These are phyloP conservation scores for Aphaenogaster ashmeadi DNA, from an alignment of 1,140 invertebrate genomes.

Conservation along the genomic window DNA sequence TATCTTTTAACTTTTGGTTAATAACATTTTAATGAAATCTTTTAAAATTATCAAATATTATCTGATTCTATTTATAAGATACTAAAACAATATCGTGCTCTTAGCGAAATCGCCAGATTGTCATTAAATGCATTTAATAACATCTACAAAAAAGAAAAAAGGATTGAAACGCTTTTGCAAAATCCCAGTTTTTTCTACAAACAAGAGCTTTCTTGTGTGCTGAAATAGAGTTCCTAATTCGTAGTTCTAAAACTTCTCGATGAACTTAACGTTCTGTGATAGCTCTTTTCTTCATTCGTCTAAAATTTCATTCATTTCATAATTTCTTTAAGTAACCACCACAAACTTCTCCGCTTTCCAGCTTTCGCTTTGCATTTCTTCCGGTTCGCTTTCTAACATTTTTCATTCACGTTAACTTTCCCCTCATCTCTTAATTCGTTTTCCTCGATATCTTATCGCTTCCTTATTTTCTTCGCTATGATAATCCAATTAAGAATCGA, in stretches of 20 bases:
- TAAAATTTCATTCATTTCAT: slow-evolving; percentile 14
- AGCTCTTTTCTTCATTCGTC: slow-evolving; percentile 38
- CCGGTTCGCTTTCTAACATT: background rate
- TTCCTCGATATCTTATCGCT: slow-evolving; percentile 26
- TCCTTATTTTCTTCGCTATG: slow-evolving; percentile 14
- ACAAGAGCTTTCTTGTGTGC: slow-evolving; percentile 14
- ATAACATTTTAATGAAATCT: background rate
- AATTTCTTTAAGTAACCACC: background rate
- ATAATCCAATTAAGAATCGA: background rate
- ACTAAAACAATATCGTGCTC: background rate
- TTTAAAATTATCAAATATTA: slow-evolving; percentile 1
- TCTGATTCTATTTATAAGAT: background rate
- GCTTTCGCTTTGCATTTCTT: slow-evolving; percentile 16
- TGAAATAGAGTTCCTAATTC: slow-evolving; percentile 38
- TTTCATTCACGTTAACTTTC: slow-evolving; percentile 41
- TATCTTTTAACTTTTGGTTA: background rate
- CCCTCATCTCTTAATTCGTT: background rate
- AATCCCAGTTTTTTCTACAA: slow-evolving; percentile 16
- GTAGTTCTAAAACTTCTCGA: slow-evolving; percentile 59
- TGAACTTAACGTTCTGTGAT: slow-evolving; percentile 71
- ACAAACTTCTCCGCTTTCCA: background rate
- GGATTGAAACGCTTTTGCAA: slow-evolving; percentile 29
- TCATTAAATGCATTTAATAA: slow-evolving; percentile 23
- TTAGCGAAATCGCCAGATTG: background rate
- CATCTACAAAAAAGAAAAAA: background rate